Evolutionary conservation across 2,888 invertebrate genomes (phyloP).

Genomic region (Parnassius smintheus): DNA sequence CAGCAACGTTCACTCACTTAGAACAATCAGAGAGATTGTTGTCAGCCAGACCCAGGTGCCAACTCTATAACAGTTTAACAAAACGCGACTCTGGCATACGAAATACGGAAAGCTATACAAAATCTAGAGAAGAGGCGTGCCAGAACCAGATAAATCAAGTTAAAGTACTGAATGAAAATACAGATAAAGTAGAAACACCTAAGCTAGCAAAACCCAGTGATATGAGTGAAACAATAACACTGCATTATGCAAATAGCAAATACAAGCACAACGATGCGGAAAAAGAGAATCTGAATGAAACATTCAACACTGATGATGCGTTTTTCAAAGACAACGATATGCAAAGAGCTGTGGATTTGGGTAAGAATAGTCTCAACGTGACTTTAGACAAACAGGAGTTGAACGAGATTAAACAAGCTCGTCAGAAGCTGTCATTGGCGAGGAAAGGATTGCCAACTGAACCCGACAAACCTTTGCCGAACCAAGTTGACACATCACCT

Average conservation of each 20-base stretch:
- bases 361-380: slow-evolving; percentile 60
- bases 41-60: slow-evolving; percentile 59
- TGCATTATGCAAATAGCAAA: slow-evolving; percentile 69
- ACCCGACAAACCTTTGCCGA: slow-evolving; percentile 49
- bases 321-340: slow-evolving; percentile 69
- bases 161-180: slow-evolving; percentile 68
- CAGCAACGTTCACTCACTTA: slow-evolving; percentile 69
- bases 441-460: slow-evolving; percentile 66
- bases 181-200: slow-evolving; percentile 55
- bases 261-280: slow-evolving; percentile 63
- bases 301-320: slow-evolving; percentile 65
- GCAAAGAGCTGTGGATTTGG: slow-evolving; percentile 52
- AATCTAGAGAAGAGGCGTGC: slow-evolving; percentile 64
- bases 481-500: slow-evolving; percentile 51
- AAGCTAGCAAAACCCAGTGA: slow-evolving; percentile 51
- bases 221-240: slow-evolving; percentile 64
- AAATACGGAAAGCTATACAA: slow-evolving; percentile 69
- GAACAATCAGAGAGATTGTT: slow-evolving; percentile 68
- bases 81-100: slow-evolving; percentile 57
- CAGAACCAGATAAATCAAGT: slow-evolving; percentile 67
- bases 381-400: slow-evolving; percentile 72
- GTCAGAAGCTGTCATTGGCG: slow-evolving; percentile 69
- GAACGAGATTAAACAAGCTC: slow-evolving; percentile 72
- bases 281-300: slow-evolving; percentile 62
- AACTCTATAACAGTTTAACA: slow-evolving; percentile 58